These are phyloP conservation scores for Willowsia nigromaculata DNA, from an alignment of 2,888 invertebrate genomes.

Conservation along the genomic window DNA sequence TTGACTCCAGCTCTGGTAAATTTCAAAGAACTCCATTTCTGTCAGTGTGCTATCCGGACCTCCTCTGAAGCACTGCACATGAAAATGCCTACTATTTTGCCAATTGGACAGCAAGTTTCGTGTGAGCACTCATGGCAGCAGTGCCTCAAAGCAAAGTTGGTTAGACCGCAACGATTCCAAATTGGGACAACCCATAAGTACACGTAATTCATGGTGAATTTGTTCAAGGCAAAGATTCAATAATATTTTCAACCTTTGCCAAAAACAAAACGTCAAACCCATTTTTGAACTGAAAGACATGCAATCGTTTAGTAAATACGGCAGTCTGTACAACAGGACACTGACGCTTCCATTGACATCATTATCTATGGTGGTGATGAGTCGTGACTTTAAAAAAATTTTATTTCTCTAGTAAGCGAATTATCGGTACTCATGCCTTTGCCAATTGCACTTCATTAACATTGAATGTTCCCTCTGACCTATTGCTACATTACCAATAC, in stretches of 20 bases:
- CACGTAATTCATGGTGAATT: conserved; percentile 44
- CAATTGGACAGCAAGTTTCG: conserved; percentile 43
- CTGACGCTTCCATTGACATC: conserved; percentile 4
- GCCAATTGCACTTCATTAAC: too few relatives aligned
- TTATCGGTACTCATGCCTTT: too few relatives aligned
- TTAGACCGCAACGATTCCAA: conserved; percentile 55
- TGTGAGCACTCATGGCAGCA: background rate
- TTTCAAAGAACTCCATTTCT: conserved; percentile 66
- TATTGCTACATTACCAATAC: too few relatives aligned
- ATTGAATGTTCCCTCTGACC: too few relatives aligned
- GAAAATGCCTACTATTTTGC: conserved; percentile 57
- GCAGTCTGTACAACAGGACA: conserved; percentile 40
- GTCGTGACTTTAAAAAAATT: too few relatives aligned
- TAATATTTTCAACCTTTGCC: conserved; percentile 44
- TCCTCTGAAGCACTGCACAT: conserved; percentile 59
- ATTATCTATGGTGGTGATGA: background rate
- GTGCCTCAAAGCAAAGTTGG: conserved; percentile 58
- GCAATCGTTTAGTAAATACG: conserved; percentile 43
- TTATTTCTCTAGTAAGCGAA: too few relatives aligned
- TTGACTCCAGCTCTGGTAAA: conserved; percentile 41
- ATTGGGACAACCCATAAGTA: conserved; percentile 39
- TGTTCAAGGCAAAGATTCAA: conserved; percentile 53
- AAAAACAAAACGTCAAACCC: background rate
- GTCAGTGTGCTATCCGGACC: conserved; percentile 49
- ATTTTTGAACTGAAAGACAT: background rate